Evolutionary conservation across 1,140 invertebrate genomes (phyloP).

Genomic region (Teleopsis dalmanni): DNA sequence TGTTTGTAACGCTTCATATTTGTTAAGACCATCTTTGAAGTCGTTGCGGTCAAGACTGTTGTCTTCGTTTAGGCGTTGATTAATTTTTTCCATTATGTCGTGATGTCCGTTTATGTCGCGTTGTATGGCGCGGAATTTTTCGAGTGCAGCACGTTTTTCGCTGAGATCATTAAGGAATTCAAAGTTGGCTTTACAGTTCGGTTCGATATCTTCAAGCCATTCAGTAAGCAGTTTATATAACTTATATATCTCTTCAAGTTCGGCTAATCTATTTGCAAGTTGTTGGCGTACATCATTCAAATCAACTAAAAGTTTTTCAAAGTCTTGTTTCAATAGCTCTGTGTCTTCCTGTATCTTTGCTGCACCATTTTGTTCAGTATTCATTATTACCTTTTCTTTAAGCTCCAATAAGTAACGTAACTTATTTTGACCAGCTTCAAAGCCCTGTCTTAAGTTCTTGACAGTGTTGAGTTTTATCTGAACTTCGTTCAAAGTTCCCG

Average conservation of each 20-base stretch:
- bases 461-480: slow-evolving; percentile 76
- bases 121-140: slow-evolving; percentile 71
- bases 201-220: slow-evolving; percentile 79
- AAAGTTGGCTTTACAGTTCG: slow-evolving; percentile 67
- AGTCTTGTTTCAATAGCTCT: slow-evolving; percentile 77
- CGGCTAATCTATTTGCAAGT: slow-evolving; percentile 58
- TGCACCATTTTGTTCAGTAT: slow-evolving; percentile 78
- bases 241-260: slow-evolving; percentile 81
- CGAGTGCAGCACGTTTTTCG: slow-evolving; percentile 79
- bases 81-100: slow-evolving; percentile 66
- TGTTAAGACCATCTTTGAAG: slow-evolving; percentile 60
- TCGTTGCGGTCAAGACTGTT: slow-evolving; percentile 56
- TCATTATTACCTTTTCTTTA: slow-evolving; percentile 86
- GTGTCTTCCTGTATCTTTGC: slow-evolving; percentile 84
- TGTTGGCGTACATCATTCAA: slow-evolving; percentile 70
- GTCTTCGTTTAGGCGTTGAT: slow-evolving; percentile 58
- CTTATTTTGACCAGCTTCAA: slow-evolving; percentile 88
- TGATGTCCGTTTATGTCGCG: slow-evolving; percentile 69
- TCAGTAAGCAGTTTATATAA: slow-evolving; percentile 66
- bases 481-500: slow-evolving; percentile 69
- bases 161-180: slow-evolving; percentile 73
- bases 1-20: slow-evolving; percentile 62
- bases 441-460: slow-evolving; percentile 72
- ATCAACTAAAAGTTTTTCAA: slow-evolving; percentile 74
- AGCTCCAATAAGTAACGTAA: slow-evolving; percentile 80